Evolutionary conservation across 35 echinoderm and acorn worm species (phyloP), one percentile per base, ranked within the genome.

Genomic region (Apostichopus californicus): DNA sequence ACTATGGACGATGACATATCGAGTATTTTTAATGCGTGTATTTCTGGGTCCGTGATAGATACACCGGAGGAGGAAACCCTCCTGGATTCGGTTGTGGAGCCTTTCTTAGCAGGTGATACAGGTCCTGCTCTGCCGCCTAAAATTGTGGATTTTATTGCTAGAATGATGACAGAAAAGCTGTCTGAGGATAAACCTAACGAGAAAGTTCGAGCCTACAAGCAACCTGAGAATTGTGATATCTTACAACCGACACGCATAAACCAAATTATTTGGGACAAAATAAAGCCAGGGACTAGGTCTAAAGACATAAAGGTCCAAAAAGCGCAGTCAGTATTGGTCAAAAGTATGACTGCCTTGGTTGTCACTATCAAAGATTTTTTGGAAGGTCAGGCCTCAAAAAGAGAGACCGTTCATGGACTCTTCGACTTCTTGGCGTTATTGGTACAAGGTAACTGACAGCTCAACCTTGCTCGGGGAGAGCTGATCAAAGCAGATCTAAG

Each of bases 291-390:
- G 24, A 25, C 24, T 25, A 25, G 24, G 24, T 25, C 24, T 25
- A 25, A 25, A 25, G 24, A 25, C 24, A 25, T 25, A 25, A 25
- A 25, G 24, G 24, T 25, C 24, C 80, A 83, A 83, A 82, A 46
- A 57, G 78, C 12, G 78, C 91, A 84, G 64, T 83, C 80, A 65
- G 80, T 81, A 53, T 6, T 92, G 77, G 52, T 68, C 5, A 92
- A 92, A 92, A 70, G 57, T 63, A 92, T 92, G 80, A 82, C 64
- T 1, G 77, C 91, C 59, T 83, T 92, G 55, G 55, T 56, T 56
- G 59, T 20, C 59, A 86, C 83, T 86, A 86, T 86, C 83, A 86
- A 86, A 17, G 59, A 86, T 10, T 86, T 86, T 86, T 61, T 65
- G 83, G 59, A 65, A 20, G 91, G 87, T 70, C 87, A 90, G 87